Evolutionary conservation across 2,797 vertebrate genomes (phyloP), one percentile per base, ranked within the genome.

Genomic region (Protonibea diacanthus): DNA sequence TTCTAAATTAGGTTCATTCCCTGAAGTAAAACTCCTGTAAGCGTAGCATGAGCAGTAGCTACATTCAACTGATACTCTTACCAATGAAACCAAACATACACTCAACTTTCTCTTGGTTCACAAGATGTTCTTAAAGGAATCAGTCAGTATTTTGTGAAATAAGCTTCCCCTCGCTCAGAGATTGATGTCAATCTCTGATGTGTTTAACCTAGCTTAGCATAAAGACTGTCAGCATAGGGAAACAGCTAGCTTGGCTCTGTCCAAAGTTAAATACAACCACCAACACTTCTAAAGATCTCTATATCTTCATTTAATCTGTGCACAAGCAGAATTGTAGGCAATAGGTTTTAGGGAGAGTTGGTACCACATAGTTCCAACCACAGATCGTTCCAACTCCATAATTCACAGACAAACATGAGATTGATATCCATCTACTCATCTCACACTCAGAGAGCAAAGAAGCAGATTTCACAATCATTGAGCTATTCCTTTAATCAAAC

Each of bases 51-150:
- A 47, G 15, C 25, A 45, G 23, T 45, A 49, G 42, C 66, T 67
- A 42, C 56, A 64, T 44, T 63, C 23, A 57, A 27, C 25, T 68
- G 40, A 62, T 60, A 33, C 7, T 4, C 60, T 13, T 66, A 5
- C 11, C 5, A 64, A 1, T 59, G 2, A 27, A 65, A 40, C 23
- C 29, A 44, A 70, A 60, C 49, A 42, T 53, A 15, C 20, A 4
- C 59, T 69, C 4, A 27, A 25, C 48, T 20, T 29, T 53, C 2
- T 49, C 18, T 49, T 51, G 13, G n/a, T 29, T 48, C 15, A 42
- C 15, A 4, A 20, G 18, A 4, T 57, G 1, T 48, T 21, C n/a
- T 57, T 9, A 10, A 60, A 60, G 4, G 9, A 64, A n/a, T n/a
- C 40, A 13, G 59, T 52, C 13, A 67, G 6, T 21, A 63, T 71